Percentiles rank a stretch among this genome's conserved stretches.
Conservation (phyloP, 2,797 vertebrate genomes). For the Aselliscus stoliczkanus region DNA sequence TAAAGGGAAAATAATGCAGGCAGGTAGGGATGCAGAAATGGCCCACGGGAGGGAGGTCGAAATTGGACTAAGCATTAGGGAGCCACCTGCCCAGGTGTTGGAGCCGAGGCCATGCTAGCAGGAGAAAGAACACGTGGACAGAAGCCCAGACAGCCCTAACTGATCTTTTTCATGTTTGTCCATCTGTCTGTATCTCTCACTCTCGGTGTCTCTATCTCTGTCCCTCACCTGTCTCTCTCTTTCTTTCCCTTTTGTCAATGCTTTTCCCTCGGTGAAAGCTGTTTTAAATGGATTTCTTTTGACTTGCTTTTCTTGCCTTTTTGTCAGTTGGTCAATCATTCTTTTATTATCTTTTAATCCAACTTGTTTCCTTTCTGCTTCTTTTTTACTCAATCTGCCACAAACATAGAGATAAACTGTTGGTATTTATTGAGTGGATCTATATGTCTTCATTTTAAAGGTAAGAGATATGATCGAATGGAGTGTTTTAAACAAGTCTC, state of each 20-base stretch:
- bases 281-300: background rate
- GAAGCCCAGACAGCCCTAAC: background rate
- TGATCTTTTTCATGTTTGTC: background rate
- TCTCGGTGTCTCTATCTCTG: background rate
- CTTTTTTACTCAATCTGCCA: background rate
- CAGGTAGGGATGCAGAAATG: background rate
- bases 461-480: background rate
- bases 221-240: background rate
- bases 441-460: conserved; percentile 27
- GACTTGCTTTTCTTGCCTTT: background rate
- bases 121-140: background rate
- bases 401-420: background rate
- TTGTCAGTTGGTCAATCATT: background rate
- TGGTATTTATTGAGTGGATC: conserved; percentile 15
- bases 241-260: background rate
- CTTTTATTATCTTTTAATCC: background rate
- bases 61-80: background rate
- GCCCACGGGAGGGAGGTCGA: background rate
- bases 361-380: background rate
- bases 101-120: background rate
- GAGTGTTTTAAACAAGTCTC: background rate
- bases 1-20: background rate
- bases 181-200: background rate
- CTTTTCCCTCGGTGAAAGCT: background rate
- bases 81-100: background rate